Percentiles rank a stretch among this genome's conserved stretches.
Evolutionary conservation across 2,797 vertebrate genomes (phyloP).

Genomic region (Tarsius wallacei): DNA sequence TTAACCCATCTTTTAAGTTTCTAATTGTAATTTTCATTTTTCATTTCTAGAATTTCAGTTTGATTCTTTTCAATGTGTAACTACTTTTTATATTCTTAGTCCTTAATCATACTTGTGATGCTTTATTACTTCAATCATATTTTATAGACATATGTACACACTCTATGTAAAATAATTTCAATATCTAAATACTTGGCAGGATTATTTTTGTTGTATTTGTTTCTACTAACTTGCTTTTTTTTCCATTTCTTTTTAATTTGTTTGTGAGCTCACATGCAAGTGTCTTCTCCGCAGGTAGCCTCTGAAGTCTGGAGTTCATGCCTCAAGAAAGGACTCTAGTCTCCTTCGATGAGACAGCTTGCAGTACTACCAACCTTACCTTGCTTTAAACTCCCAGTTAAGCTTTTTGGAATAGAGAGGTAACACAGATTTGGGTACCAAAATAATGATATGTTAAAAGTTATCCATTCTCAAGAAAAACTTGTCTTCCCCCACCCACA

Average conservation of each 20-base stretch:
- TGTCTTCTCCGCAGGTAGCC: neutral
- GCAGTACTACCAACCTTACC: neutral
- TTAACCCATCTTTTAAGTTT: conserved; percentile 47
- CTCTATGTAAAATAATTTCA: neutral
- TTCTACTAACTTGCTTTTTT: conserved; percentile 2
- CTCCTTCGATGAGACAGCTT: neutral
- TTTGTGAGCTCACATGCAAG: neutral
- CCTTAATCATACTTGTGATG: conserved; percentile 46
- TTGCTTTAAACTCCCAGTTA: conserved; percentile 49
- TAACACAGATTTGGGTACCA: neutral
- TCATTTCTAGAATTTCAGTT: conserved; percentile 13
- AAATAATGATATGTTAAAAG: neutral
- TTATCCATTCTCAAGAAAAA: neutral
- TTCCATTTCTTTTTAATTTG: neutral
- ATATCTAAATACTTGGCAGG: neutral
- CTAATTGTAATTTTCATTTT: conserved; percentile 47
- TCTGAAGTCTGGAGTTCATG: neutral
- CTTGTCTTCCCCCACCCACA: neutral
- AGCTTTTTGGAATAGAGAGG: conserved; percentile 14
- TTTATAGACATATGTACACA: neutral
- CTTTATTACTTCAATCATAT: conserved; percentile 34
- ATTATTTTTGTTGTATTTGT: neutral
- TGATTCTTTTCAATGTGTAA: conserved; percentile 33
- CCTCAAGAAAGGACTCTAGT: conserved; percentile 10
- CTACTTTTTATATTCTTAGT: conserved; percentile 37